A percentile compares a stretch with the other conserved stretches of the same genome.
Conservation (phyloP, 2,888 invertebrate species). For the Machimus rusticus region DNA sequence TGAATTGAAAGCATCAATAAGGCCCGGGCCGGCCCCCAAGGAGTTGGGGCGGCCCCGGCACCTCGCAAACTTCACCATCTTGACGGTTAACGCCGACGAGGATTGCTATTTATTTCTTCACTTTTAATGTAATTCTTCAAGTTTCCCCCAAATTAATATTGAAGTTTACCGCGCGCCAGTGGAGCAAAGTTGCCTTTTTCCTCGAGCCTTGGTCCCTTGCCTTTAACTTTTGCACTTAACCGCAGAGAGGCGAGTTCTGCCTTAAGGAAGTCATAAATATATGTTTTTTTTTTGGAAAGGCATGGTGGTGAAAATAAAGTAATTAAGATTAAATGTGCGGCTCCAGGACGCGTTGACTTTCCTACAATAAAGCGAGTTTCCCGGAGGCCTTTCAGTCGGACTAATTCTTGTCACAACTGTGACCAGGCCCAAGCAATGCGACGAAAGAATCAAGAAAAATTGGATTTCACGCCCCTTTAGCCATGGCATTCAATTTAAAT, state of each 20-base stretch:
- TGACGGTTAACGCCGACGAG: conserved; percentile 9
- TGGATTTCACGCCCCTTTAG: background rate
- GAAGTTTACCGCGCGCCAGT: conserved; percentile 1
- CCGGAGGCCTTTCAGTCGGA: background rate
- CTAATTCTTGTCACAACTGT: conserved; percentile 3
- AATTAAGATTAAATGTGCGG: background rate
- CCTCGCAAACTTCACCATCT: conserved; percentile 3
- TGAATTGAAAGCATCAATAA: conserved; percentile 36
- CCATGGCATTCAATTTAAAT: background rate
- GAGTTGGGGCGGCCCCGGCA: background rate
- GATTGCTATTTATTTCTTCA: conserved; percentile 29
- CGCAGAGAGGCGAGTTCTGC: background rate
- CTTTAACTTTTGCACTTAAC: background rate
- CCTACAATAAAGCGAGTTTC: background rate
- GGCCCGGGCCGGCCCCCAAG: background rate
- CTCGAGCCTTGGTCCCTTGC: background rate
- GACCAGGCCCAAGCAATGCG: background rate
- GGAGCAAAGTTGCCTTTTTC: background rate
- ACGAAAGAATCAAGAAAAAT: background rate
- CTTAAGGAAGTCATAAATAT: background rate
- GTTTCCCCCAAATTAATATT: conserved; percentile 17
- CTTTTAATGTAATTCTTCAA: conserved; percentile 34
- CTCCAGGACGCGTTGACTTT: background rate
- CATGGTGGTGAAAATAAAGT: background rate
- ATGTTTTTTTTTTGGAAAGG: background rate